Evolutionary conservation across 2,888 invertebrate genomes (phyloP), one percentile per base, ranked within the genome.

Genomic region (Malthinus flaveolus): DNA sequence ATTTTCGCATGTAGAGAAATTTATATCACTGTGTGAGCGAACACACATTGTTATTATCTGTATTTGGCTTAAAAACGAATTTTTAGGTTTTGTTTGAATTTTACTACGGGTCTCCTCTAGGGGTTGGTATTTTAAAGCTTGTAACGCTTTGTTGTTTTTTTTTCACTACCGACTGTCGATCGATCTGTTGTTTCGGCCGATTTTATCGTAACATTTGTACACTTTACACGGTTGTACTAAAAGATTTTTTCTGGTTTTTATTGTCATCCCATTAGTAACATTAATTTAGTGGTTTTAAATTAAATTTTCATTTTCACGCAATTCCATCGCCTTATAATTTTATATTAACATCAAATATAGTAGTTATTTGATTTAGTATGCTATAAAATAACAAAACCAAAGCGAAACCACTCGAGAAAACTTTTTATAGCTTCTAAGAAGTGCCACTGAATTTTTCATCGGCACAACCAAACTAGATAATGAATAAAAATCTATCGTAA

Each of bases 1-100:
- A 69, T 70, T 72, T 72, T 71, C 68, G 68, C 72, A 69, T 71
- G 69, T 66, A 67, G 59, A 67, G 65, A 69, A 68, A 64, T 67
- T 66, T 67, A 62, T 65, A 65, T 62, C 65, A 57, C 35, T 36
- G 61, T 67, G 64, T 59, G 65, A 62, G 54, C 61, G 52, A 61
- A 60, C 62, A 65, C 61, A 65, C 63, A 56, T 62, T 62, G 64
- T 63, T 65, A 59, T 63, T 65, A 66, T 63, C 65, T 63, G 56
- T 50, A 53, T 63, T 63, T 63, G 54, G 58, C 56, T 60, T 54
- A 44, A 53, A 49, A 60, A 57, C 55, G 36, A 54, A 55, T 54
- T 59, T 59, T 58, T 59, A 56, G 55, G 59, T 59, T 59, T 59
- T 59, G 59, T 59, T 59, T 57, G 55, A 54, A 48, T 55, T 59